Evolutionary conservation across 2,113 vertebrate genomes (phyloP).

Genomic region (Tylochromis polylepis): DNA sequence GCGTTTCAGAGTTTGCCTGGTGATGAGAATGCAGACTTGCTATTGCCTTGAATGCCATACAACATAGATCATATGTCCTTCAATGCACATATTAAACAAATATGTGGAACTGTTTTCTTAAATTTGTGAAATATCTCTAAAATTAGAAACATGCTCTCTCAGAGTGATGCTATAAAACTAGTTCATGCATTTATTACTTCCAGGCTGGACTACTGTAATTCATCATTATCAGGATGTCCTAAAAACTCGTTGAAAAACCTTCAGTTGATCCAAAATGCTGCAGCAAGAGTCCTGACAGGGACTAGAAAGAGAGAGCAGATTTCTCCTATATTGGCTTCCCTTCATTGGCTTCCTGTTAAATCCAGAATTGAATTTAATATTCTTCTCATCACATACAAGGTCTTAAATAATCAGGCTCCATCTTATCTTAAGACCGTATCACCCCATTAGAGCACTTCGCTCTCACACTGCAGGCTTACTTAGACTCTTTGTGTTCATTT

Average conservation of each 20-base stretch:
- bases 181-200: neutral
- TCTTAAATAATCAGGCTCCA: neutral
- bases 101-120: neutral
- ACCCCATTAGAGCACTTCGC: neutral
- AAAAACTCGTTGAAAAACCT: neutral
- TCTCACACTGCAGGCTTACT: too few species aligned
- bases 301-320: neutral
- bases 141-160: neutral
- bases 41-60: neutral
- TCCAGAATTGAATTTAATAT: too few species aligned
- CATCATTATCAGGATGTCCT: rapidly evolving
- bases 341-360: neutral
- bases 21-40: neutral
- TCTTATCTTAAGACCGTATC: neutral
- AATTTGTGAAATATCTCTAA: neutral
- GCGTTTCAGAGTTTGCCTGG: neutral
- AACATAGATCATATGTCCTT: neutral
- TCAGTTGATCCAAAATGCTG: rapidly evolving
- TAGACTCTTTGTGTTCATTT: too few species aligned
- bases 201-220: neutral
- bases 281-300: neutral
- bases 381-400: neutral
- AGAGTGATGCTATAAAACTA: neutral
- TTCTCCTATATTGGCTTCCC: neutral
- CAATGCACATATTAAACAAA: neutral